A percentile compares a stretch with the other conserved stretches of the same genome.
These are phyloP conservation scores for Gymnocephalus cernua DNA, from an alignment of 2,113 vertebrate species.

Conservation along the genomic window DNA sequence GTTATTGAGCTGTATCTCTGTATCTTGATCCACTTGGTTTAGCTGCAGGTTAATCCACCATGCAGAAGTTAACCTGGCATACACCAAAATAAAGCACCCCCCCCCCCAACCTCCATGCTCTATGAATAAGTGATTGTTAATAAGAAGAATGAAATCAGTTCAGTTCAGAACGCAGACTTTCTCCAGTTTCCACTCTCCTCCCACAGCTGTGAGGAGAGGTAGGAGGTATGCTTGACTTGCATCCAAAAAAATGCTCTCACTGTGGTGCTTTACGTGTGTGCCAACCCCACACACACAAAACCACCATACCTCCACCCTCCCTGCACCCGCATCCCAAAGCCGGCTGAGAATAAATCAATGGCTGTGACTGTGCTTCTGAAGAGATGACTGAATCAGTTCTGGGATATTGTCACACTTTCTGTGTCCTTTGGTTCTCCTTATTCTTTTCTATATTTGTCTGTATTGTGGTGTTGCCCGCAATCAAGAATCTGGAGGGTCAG, in stretches of 20 bases:
- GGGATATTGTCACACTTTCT: constrained; percentile 11
- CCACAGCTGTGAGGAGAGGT: constrained; percentile 4
- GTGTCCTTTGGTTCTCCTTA: neutral
- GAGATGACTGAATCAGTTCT: constrained; percentile 22
- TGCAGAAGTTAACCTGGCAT: neutral
- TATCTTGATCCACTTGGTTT: constrained; percentile 11
- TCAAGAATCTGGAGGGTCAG: neutral
- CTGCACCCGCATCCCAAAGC: neutral
- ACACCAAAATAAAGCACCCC: neutral
- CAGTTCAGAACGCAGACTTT: constrained; percentile 7
- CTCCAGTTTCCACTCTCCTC: neutral
- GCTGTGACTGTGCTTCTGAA: constrained; percentile 7
- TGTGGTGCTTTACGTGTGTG: neutral
- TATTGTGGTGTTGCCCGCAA: neutral
- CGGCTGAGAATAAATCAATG: constrained; percentile 48
- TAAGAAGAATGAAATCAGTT: neutral
- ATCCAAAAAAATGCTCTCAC: constrained; percentile 23
- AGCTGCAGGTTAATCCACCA: constrained; percentile 21
- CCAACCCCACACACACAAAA: neutral
- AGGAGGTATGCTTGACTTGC: constrained; percentile 29
- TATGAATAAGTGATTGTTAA: neutral
- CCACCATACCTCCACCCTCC: neutral
- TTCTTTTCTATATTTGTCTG: constrained; percentile 24
- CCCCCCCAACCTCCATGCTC: neutral
- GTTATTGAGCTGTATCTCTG: constrained; percentile 9